These are phyloP conservation scores for Delia radicum DNA, from an alignment of 1,140 invertebrate genomes.

Conservation along the genomic window DNA sequence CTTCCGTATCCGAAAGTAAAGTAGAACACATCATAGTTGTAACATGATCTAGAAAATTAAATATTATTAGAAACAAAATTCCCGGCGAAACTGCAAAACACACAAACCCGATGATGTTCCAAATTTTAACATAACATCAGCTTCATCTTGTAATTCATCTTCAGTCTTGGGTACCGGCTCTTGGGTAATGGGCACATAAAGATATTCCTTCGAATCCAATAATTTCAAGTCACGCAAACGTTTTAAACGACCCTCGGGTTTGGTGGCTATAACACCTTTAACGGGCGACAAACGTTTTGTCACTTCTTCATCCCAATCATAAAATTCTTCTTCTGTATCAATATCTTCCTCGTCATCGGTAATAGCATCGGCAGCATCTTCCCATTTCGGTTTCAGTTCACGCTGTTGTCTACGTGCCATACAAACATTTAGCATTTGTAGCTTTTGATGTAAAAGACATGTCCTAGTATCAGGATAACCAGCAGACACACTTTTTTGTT, in stretches of 20 bases:
- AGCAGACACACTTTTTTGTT: conserved; percentile 59
- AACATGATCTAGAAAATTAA: conserved; percentile 63
- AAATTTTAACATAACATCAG: conserved; percentile 82
- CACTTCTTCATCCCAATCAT: conserved; percentile 65
- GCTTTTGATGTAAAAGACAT: conserved; percentile 92
- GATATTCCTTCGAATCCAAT: conserved; percentile 67
- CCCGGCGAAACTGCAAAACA: conserved; percentile 37
- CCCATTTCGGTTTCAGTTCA: conserved; percentile 49
- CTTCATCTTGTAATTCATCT: conserved; percentile 92
- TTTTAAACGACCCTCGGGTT: conserved; percentile 71
- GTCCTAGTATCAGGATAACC: conserved; percentile 82
- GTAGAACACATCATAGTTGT: conserved; percentile 94
- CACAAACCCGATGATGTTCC: conserved; percentile 79
- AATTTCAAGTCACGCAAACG: conserved; percentile 69
- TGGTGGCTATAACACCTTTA: conserved; percentile 59
- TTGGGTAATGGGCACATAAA: conserved; percentile 90
- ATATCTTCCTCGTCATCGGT: conserved; percentile 1
- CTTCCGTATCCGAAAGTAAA: conserved; percentile 95
- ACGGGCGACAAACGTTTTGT: conserved; percentile 62
- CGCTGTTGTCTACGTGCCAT: conserved; percentile 75
- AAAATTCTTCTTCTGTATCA: conserved; percentile 39
- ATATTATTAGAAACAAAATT: neutral
- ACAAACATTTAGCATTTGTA: conserved; percentile 96
- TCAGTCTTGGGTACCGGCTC: conserved; percentile 96
- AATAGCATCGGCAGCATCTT: neutral